A percentile compares a stretch with the other conserved stretches of the same genome.
These are phyloP conservation scores for Columba livia DNA, from an alignment of 2,113 vertebrate genomes.

Conservation along the genomic window DNA sequence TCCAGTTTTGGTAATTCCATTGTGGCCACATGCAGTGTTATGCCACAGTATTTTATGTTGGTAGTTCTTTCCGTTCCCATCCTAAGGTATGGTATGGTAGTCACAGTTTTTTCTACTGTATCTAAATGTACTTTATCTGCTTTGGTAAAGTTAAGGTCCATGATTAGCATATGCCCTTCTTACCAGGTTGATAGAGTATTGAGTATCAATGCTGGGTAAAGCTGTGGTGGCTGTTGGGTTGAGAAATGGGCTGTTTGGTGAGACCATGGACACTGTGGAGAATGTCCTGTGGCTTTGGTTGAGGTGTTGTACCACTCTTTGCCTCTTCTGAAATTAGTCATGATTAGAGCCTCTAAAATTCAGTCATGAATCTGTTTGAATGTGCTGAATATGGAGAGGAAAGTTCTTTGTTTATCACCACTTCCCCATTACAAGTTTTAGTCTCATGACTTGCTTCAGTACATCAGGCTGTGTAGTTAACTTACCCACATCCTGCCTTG, in stretches of 20 bases:
- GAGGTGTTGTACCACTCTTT: not conserved
- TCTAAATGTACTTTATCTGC: not conserved
- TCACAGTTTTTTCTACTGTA: not conserved
- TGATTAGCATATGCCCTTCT: not conserved
- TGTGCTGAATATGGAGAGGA: not conserved
- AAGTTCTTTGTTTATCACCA: not conserved
- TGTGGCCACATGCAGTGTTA: not conserved
- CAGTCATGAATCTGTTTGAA: not conserved
- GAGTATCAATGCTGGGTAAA: rapidly evolving
- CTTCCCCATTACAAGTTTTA: conserved; percentile 18
- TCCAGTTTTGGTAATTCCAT: not conserved
- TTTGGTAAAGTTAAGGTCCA: not conserved
- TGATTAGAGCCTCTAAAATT: not conserved
- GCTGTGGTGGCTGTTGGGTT: not conserved
- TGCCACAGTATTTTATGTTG: not conserved
- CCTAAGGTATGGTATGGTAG: not conserved
- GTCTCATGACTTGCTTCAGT: not conserved
- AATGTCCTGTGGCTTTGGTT: not conserved
- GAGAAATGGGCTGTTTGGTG: not conserved
- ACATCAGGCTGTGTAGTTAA: not conserved
- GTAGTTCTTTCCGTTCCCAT: not conserved
- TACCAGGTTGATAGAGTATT: not conserved
- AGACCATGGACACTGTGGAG: not conserved
- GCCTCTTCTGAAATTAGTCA: not conserved
- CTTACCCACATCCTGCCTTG: not conserved